These are phyloP conservation scores for Catagonus wagneri DNA, from an alignment of 2,113 vertebrate species.

Conservation along the genomic window DNA sequence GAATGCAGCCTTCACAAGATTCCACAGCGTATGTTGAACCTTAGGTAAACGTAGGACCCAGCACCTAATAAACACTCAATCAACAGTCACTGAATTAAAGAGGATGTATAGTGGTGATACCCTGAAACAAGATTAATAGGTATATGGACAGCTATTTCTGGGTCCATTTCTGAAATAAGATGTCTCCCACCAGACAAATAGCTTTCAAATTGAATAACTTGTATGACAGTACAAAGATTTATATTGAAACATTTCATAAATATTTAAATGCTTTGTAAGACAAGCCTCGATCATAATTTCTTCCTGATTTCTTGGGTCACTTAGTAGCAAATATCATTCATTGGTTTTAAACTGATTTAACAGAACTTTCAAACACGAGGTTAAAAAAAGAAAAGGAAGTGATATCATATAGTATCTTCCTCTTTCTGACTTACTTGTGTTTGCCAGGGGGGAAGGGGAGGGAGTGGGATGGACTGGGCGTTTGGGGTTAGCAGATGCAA, in stretches of 20 bases:
- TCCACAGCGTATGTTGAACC: background rate
- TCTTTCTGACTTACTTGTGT: too few relatives aligned
- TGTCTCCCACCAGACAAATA: constrained; percentile 28
- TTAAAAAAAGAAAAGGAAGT: background rate
- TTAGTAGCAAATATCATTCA: constrained; percentile 13
- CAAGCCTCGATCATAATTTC: background rate
- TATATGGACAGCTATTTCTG: background rate
- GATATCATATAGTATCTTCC: too few relatives aligned
- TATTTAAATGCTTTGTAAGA: constrained; percentile 32
- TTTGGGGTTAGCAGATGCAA: too few relatives aligned
- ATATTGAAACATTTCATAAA: background rate
- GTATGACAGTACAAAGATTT: background rate
- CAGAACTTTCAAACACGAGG: background rate
- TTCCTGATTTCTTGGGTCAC: background rate
- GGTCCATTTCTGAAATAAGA: constrained; percentile 2
- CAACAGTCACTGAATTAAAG: background rate
- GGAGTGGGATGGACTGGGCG: too few relatives aligned
- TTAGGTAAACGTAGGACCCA: background rate
- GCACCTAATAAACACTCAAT: background rate
- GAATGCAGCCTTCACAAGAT: background rate
- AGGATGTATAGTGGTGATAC: background rate
- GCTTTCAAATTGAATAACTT: constrained; percentile 29
- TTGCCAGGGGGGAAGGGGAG: too few relatives aligned
- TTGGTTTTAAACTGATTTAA: constrained; percentile 32
- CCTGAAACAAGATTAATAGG: background rate